These are phyloP conservation scores for Palythoa caribaeorum DNA, from an alignment of 92 coral and sea anemone species.

Conservation along the genomic window DNA sequence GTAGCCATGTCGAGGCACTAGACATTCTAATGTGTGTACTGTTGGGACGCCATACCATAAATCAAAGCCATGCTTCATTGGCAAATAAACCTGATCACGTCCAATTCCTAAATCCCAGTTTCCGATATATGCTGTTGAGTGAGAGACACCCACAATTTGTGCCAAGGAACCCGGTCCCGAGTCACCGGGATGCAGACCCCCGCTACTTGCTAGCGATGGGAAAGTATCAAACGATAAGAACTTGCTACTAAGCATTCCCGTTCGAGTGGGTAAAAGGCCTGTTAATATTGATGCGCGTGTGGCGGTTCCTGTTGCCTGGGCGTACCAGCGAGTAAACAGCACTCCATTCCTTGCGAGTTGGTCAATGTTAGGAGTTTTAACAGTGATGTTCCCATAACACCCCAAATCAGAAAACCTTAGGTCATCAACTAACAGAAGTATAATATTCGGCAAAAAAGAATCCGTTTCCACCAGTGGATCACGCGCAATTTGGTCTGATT, in stretches of 20 bases:
- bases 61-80: slow-evolving; percentile 89
- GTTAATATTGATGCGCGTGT: slow-evolving; percentile 90
- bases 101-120: slow-evolving; percentile 95
- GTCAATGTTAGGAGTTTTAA: slow-evolving; percentile 78
- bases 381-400: slow-evolving; percentile 55
- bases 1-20: slow-evolving; percentile 15
- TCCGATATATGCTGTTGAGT: slow-evolving; percentile 83
- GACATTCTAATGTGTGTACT: slow-evolving; percentile 77
- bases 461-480: not conserved
- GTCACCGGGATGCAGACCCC: slow-evolving; percentile 81
- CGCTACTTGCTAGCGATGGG: slow-evolving; percentile 90
- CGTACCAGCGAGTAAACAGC: slow-evolving; percentile 82
- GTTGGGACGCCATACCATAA: slow-evolving; percentile 91
- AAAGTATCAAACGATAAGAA: slow-evolving; percentile 81
- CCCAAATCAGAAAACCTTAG: slow-evolving; percentile 73
- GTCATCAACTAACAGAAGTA: slow-evolving; percentile 76
- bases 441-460: slow-evolving; percentile 62
- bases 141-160: slow-evolving; percentile 72
- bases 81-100: slow-evolving; percentile 72
- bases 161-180: slow-evolving; percentile 62
- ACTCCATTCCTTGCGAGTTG: slow-evolving; percentile 67
- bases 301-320: slow-evolving; percentile 79
- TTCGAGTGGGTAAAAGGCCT: slow-evolving; percentile 90
- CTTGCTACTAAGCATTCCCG: slow-evolving; percentile 90
- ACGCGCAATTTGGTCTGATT: not conserved